Conservation (phyloP, 2,113 vertebrate species). For the Gavia stellata region DNA sequence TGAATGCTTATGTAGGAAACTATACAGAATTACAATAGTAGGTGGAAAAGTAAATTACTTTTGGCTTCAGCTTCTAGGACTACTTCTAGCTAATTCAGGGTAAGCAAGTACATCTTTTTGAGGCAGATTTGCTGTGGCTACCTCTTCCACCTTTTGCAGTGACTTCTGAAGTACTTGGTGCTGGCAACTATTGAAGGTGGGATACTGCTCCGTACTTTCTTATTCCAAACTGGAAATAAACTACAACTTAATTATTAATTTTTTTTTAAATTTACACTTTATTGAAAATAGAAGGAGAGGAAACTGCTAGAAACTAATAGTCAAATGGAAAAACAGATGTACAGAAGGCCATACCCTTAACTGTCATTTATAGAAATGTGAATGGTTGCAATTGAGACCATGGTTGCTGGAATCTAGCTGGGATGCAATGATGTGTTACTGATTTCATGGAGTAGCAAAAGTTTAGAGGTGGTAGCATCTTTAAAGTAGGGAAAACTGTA, state of each 20-base stretch:
- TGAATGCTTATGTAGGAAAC: neutral
- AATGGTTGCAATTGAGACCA: neutral
- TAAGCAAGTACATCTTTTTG: neutral
- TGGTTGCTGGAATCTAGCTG: neutral
- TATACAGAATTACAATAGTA: neutral
- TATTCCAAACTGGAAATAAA: neutral
- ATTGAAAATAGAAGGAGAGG: neutral
- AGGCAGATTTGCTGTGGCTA: neutral
- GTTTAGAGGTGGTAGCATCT: neutral
- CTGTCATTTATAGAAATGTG: neutral
- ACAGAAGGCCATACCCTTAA: neutral
- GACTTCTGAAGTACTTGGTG: neutral
- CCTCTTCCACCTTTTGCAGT: neutral
- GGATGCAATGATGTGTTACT: neutral
- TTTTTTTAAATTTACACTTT: neutral
- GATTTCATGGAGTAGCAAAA: neutral
- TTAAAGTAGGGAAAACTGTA: neutral
- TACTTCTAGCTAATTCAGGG: neutral
- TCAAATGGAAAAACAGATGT: neutral
- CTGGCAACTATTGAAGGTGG: neutral
- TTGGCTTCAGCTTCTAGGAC: neutral
- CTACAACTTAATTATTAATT: neutral
- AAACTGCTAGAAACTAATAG: neutral
- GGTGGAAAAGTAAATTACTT: neutral
- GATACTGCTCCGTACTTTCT: neutral